Base-by-base conservation (phyloP, 2,797 vertebrate genomes). In the Liasis olivaceus region DNA sequence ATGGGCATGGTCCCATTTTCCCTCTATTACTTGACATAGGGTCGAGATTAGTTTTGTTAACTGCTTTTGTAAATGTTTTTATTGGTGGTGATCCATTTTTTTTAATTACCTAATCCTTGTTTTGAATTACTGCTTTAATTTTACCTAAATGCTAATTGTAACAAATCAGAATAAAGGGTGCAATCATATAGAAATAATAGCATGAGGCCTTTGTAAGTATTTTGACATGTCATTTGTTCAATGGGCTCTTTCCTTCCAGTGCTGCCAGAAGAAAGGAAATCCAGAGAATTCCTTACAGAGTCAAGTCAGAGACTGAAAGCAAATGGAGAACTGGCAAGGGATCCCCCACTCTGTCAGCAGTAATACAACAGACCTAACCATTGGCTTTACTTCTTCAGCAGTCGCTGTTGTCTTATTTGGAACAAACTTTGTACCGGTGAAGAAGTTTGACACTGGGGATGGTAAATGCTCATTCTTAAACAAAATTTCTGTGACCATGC, bases 381-480 rank as follows among this genome's bases (percentile, higher is more conserved):
- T 97, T 51, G 99, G 98, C 24, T 98, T 98, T 77, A n/a, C 97
- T 17, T 98, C 98, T 15, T 98, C 98, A 31, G 9, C 96, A 20
- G 54, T 97, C 89, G 97, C 98, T 2, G 97, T 98, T 36, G 47
- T 99, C 77, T 95, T 99, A 0, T 99, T 98, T 93, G 99, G 99
- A 26, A 99, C 98, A 96, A 99, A 98, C 90, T 98, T 98, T 93
- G 98, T 99, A 56, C 98, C 99, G 5, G 96, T 99, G 42, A 99
- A 99, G 96, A 98, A 98, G 91, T 98, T 98, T 92, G 98, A 99
- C 90, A 98, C 98, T 12, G 98, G 99, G 0, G 99, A 99, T 94
- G 99, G 99, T 99, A 97, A 98, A 96, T 20, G 17, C 22, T 20
- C 85, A 31, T 62, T 4, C 14, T 90, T 17, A 60, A 69, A 85